A percentile compares a stretch with the other conserved stretches of the same genome.
Conservation (phyloP, 2,888 invertebrate species). For the Hydrotaea cyrtoneurina region DNA sequence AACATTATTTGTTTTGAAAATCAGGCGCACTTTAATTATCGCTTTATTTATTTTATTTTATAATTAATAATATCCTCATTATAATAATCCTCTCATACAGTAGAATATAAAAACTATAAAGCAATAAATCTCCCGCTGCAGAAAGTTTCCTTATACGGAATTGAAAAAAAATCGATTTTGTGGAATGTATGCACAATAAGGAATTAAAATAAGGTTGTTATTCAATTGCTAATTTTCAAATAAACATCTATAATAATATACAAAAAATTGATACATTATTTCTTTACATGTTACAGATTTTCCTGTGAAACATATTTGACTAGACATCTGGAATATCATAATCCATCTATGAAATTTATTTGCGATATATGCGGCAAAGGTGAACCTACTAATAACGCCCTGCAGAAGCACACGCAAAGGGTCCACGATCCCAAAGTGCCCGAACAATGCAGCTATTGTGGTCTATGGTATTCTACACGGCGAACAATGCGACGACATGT, state of each 20-base stretch:
- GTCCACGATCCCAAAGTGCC: constrained; percentile 40
- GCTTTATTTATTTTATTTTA: no score
- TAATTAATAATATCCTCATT: no score
- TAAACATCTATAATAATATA: neutral
- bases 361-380: constrained; percentile 74
- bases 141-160: no score
- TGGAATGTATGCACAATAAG: neutral
- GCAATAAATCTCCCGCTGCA: no score
- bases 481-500: neutral
- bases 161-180: neutral
- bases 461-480: constrained; percentile 12
- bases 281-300: constrained; percentile 41
- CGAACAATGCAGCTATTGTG: constrained; percentile 18
- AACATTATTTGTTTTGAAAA: no score
- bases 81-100: no score
- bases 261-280: neutral
- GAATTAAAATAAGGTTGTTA: neutral
- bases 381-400: constrained; percentile 73
- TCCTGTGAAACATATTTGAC: constrained; percentile 29
- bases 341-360: constrained; percentile 53
- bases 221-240: neutral
- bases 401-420: constrained; percentile 70
- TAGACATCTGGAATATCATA: constrained; percentile 40
- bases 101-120: no score
- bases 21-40: no score